phyloP scores from a whole-genome alignment of 2,113 vertebrate genomes.

The Ophiodon elongatus region DNA sequence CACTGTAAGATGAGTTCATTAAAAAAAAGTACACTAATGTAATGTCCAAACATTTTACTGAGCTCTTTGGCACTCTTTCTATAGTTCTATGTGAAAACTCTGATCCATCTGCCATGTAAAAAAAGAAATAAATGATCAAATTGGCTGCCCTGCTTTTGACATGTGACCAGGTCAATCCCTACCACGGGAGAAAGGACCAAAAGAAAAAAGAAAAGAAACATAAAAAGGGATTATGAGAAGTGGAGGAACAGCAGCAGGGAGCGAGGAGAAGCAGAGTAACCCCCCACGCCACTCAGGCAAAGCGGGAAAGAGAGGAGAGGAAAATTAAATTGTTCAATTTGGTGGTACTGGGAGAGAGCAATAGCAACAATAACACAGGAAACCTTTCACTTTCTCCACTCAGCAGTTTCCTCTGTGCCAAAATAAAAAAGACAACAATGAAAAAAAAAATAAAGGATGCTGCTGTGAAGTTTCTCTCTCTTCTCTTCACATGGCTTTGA shows the following conservation, averaged over 20 bases:
- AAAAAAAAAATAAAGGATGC: slow-evolving; percentile 44
- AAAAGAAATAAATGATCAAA: slow-evolving; percentile 29
- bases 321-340: slow-evolving; percentile 53
- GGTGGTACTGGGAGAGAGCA: slow-evolving; percentile 36
- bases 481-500: slow-evolving; percentile 15
- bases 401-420: slow-evolving; percentile 56
- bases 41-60: not conserved
- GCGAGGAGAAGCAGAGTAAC: not conserved
- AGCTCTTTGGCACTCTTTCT: not conserved
- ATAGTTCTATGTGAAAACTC: slow-evolving; percentile 12
- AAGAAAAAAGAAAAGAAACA: slow-evolving; percentile 8
- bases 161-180: slow-evolving; percentile 63
- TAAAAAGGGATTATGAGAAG: slow-evolving; percentile 43
- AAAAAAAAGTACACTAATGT: not conserved
- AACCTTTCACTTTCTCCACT: slow-evolving; percentile 59
- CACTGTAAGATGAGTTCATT: not conserved
- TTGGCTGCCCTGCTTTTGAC: slow-evolving; percentile 52
- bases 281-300: slow-evolving; percentile 8
- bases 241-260: slow-evolving; percentile 7
- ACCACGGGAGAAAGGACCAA: slow-evolving; percentile 43
- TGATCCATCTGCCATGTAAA: slow-evolving; percentile 26
- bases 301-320: slow-evolving; percentile 38
- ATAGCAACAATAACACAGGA: slow-evolving; percentile 65
- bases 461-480: slow-evolving; percentile 38
- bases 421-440: slow-evolving; percentile 63